Evolutionary conservation across 37 sponge, comb jelly and placozoan species (phyloP).

Genomic region (Eunapius fragilis): DNA sequence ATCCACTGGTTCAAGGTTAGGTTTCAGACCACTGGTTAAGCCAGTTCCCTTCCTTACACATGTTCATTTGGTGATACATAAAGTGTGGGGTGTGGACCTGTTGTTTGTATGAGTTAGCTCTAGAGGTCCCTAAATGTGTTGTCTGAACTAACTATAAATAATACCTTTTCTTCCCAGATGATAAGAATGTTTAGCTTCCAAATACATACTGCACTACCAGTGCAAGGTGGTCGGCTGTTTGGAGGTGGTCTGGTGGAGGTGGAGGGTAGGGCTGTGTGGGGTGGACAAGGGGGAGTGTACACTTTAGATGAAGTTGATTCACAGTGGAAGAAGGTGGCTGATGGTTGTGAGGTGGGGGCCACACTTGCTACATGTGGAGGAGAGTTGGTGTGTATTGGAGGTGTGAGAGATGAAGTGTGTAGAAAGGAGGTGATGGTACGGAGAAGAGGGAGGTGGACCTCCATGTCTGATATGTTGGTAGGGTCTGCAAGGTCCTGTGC

Average conservation of each 20-base stretch:
- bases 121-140: too few species aligned
- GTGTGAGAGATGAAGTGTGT: neutral
- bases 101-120: too few species aligned
- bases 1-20: too few species aligned
- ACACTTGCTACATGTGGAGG: neutral
- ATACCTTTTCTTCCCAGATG: neutral
- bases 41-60: too few species aligned
- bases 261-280: neutral
- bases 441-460: neutral
- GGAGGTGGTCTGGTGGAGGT: neutral
- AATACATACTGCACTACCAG: neutral
- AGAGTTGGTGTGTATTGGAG: neutral
- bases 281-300: neutral
- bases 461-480: neutral
- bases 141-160: too few species aligned
- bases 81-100: too few species aligned
- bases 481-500: neutral
- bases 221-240: neutral
- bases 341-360: neutral
- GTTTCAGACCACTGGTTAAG: too few species aligned
- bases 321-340: neutral
- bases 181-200: neutral
- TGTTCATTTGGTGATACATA: too few species aligned
- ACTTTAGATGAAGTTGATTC: neutral
- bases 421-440: neutral